A percentile compares a stretch with the other conserved stretches of the same genome.
Conservation (phyloP, 2,797 vertebrate species). For the Enteromius trimaculatus region DNA sequence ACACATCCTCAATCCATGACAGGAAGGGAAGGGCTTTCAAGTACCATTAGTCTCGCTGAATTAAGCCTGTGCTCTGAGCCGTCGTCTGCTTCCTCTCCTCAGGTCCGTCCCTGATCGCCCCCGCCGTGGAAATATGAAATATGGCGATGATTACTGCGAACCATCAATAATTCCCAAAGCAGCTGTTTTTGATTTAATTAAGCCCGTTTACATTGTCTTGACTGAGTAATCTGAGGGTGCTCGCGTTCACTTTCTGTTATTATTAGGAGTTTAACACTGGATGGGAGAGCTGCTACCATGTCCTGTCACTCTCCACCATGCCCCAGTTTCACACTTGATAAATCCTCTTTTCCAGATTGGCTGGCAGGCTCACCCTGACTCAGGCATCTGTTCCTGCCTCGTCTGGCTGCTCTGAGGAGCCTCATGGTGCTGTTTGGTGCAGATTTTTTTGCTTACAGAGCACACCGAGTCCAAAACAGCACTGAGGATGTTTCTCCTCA, state of each 20-base stretch:
- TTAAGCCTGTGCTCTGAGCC: constrained; percentile 37
- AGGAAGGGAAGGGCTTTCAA: constrained; percentile 52
- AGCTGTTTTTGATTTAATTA: constrained; percentile 50
- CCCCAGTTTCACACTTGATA: constrained; percentile 40
- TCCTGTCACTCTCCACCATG: constrained; percentile 22
- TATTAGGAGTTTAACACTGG: constrained; percentile 29
- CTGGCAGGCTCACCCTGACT: constrained; percentile 21
- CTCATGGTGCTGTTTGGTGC: constrained; percentile 24
- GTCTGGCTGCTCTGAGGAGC: constrained; percentile 23
- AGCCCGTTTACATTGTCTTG: constrained; percentile 32
- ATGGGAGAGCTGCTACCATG: not conserved
- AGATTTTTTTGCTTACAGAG: constrained; percentile 35
- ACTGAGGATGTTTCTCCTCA: not conserved
- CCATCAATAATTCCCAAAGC: constrained; percentile 42
- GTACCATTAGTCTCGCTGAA: constrained; percentile 51
- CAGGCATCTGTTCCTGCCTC: constrained; percentile 27
- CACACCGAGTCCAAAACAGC: not conserved
- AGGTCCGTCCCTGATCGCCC: constrained; percentile 2
- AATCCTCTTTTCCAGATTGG: constrained; percentile 24
- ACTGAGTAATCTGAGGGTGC: constrained; percentile 34
- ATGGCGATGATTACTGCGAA: not conserved
- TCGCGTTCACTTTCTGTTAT: constrained; percentile 37
- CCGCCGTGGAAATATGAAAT: constrained; percentile 33
- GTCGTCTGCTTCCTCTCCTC: constrained; percentile 12
- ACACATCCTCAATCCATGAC: constrained; percentile 42